Conservation (phyloP, 2,797 vertebrate species). For the Limosa lapponica region DNA sequence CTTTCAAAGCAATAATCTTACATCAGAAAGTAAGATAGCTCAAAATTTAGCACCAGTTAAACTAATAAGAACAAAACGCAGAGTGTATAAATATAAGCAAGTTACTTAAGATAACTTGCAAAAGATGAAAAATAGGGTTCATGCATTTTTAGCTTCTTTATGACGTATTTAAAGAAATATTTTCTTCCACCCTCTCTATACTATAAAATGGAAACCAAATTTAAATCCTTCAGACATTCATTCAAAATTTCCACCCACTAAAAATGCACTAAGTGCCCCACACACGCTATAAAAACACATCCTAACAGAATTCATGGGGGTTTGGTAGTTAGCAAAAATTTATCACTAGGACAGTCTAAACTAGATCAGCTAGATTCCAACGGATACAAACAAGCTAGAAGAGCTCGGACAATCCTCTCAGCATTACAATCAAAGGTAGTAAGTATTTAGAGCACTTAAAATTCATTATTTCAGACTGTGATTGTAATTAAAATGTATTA, state of each 20-base stretch:
- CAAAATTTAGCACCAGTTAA: background rate
- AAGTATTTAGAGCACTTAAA: background rate
- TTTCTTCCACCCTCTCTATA: background rate
- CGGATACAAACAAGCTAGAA: background rate
- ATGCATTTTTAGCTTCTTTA: background rate
- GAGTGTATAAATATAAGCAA: background rate
- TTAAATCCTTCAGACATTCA: background rate
- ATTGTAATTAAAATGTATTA: background rate
- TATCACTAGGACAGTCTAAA: background rate
- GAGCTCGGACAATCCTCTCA: background rate
- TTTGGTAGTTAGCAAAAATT: background rate
- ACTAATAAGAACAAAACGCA: background rate
- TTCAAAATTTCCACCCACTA: background rate
- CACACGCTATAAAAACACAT: accelerated
- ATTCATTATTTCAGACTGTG: background rate
- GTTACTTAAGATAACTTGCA: background rate
- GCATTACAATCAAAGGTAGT: background rate
- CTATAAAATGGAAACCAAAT: background rate
- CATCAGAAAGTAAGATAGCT: background rate
- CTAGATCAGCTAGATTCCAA: background rate
- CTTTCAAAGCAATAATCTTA: background rate
- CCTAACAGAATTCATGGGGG: background rate
- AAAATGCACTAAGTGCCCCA: background rate
- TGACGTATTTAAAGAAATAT: background rate
- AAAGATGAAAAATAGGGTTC: background rate